Base-by-base conservation (phyloP, 2,888 invertebrate genomes). In the Oligia strigilis region DNA sequence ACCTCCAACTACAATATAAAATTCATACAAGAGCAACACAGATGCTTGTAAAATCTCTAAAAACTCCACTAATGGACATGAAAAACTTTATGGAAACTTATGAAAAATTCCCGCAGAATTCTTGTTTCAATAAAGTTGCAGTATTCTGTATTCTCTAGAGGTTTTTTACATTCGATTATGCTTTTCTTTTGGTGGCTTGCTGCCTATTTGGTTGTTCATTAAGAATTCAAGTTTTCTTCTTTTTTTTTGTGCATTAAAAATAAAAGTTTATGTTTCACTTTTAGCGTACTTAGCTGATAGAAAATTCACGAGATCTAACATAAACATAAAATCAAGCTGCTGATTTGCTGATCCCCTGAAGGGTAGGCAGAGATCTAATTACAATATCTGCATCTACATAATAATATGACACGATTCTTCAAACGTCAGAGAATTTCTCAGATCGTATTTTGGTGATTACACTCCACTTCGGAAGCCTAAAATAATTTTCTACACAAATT, bases 11-110 rank as follows among this genome's bases (percentile, higher is more conserved):
- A 46, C 40, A 60, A 46, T 60, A 65, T 52, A 75, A 82, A 49
- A 82, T 82, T 75, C 82, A 75, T 65, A 62, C 36, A 70, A 73
- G 65, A 86, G 77, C 62, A 74, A 36, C 60, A 75, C 52, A 72
- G 78, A 78, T 86, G 70, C 67, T 49, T 76, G 55, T 76, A 78
- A 77, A 81, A 78, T 43, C 29, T 29, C 29, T 29, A 29, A 52
- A 64, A 84, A 76, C 74, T 77, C 49, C 19, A 65, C 85, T 87
- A 86, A 87, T 86, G 87, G 87, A 81, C 67, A 87, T 49, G 84
- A 74, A 81, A 84, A 87, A 80, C 72, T 83, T 85, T 74, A 64
- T 58, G 40, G 60, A 86, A 87, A 74, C 77, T 85, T 73, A 60
- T 70, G 77, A 81, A 87, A 75, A 78, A 87, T 73, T 74, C 60